Percentiles rank a stretch among this genome's conserved stretches.
Evolutionary conservation across 2,113 vertebrate genomes (phyloP).

Genomic region (Stercorarius parasiticus): DNA sequence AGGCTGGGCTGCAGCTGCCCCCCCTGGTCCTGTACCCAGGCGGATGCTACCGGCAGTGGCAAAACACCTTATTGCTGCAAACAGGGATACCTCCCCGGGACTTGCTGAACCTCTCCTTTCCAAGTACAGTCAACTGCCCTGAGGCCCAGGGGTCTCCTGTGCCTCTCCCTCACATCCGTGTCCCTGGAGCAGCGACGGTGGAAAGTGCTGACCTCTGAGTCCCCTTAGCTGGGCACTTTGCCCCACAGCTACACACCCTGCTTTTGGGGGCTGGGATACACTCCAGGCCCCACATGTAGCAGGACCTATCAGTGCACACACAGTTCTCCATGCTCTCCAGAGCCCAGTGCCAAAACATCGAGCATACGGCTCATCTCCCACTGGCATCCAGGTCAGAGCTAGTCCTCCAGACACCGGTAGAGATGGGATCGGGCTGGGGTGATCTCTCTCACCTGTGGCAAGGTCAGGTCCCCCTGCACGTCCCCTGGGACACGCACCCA

Average conservation of each 20-base stretch:
- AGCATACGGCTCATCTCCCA: background rate
- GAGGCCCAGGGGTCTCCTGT: background rate
- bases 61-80: background rate
- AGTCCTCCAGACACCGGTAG: background rate
- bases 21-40: background rate
- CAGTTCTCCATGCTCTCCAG: background rate
- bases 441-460: background rate
- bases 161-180: background rate
- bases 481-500: background rate
- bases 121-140: background rate
- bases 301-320: background rate
- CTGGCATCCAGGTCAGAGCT: background rate
- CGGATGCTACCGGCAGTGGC: accelerated
- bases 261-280: background rate
- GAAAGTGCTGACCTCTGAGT: background rate
- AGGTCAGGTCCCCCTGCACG: background rate
- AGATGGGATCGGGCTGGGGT: background rate
- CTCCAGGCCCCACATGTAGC: background rate
- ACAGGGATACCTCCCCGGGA: background rate
- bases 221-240: background rate
- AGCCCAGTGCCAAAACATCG: accelerated
- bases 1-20: background rate
- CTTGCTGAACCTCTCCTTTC: background rate
- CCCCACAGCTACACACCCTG: background rate
- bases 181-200: accelerated